These are phyloP conservation scores for Psittacula echo DNA, from an alignment of 2,797 vertebrate genomes.

Conservation along the genomic window DNA sequence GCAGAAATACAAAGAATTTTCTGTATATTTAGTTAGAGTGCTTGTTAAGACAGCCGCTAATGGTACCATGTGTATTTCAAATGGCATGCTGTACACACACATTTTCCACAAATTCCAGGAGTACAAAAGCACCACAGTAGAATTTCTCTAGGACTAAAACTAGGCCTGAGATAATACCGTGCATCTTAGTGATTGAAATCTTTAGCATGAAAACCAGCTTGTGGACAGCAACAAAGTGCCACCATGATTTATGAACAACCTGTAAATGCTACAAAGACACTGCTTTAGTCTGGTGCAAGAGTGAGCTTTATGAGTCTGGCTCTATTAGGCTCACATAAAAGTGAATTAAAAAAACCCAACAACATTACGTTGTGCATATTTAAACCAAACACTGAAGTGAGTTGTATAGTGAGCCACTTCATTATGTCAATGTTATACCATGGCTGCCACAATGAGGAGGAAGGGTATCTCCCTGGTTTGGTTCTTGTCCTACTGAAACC, in stretches of 20 bases:
- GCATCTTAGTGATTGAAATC: neutral
- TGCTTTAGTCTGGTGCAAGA: neutral
- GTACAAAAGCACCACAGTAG: neutral
- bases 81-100: no score
- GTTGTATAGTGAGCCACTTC: neutral
- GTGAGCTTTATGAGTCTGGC: neutral
- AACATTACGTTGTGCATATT: neutral
- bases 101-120: neutral
- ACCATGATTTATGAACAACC: neutral
- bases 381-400: neutral
- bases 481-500: neutral
- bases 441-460: neutral
- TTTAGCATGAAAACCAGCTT: neutral
- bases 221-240: slow-evolving; percentile 3
- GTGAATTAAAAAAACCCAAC: neutral
- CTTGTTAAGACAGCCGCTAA: neutral
- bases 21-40: neutral
- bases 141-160: neutral
- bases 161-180: neutral
- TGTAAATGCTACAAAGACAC: neutral
- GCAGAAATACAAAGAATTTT: neutral
- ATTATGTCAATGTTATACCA: neutral
- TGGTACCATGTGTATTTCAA: neutral
- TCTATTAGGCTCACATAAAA: slow-evolving; percentile 8
- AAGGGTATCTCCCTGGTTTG: neutral